Evolutionary conservation across 2,888 invertebrate species (phyloP), one percentile per base, ranked within the genome.

Genomic region (Platycnemis pennipes): DNA sequence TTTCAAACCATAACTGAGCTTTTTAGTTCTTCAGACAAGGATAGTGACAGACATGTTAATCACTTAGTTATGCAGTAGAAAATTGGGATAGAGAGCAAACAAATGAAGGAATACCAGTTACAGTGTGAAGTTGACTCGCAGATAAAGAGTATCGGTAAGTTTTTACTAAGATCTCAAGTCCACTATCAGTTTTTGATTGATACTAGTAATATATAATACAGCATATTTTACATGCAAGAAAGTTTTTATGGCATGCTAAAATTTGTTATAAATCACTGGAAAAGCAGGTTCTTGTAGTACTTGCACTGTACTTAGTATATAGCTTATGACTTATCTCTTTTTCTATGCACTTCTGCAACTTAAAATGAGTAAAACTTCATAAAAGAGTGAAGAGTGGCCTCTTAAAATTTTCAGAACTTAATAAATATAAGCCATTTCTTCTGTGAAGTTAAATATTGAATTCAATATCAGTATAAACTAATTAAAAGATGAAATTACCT

Each of bases 231-330:
- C 22, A 56, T 31, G 89, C 89, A 63, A 63, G 87, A 63, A 88
- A 89, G 89, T 53, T 89, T 37, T 89, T 42, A 56, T 42, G 63
- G 89, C 89, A 89, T 89, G 89, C 87, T 87, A 44, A n/a, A 77
- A 77, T 4, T 77, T 37, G 13, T 37, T 22, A 63, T 86, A 86
- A 53, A 89, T 89, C 89, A 89, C 89, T 89, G 89, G 46, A 56
- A 89, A 37, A 89, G 53, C 46, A 88, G 88, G 53, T 53, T 22
- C 8, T 53, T 53, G 89, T 89, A 89, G 89, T 44, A 19, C 46
- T 89, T 89, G 89, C 89, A 89, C 89, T 56, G 26, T 89, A 26
- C 8, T 19, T 89, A 56, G 56, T 37, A 56, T 89, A 22, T 89
- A 63, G 89, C 53, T 5, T 56, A 89, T 19, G 7, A 89, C 22